A percentile compares a stretch with the other conserved stretches of the same genome.
Conservation (phyloP, 2,888 invertebrate species). For the Nomada lathburiana region DNA sequence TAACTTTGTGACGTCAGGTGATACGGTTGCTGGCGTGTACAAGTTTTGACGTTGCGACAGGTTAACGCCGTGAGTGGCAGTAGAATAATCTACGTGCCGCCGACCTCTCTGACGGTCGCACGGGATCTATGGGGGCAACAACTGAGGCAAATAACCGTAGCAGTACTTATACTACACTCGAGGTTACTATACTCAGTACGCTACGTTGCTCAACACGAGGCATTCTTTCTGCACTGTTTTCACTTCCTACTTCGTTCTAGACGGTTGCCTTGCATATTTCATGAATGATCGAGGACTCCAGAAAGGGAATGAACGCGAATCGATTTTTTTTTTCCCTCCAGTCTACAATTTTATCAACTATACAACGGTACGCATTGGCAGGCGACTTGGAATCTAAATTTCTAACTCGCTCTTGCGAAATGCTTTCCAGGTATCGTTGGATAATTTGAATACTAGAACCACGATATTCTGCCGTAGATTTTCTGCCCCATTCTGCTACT, state of each 20-base stretch:
- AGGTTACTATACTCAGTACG: too few species aligned
- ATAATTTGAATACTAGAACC: neutral
- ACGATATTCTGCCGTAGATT: conserved; percentile 1
- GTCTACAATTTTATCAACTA: too few species aligned
- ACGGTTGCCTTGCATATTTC: neutral
- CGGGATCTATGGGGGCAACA: neutral
- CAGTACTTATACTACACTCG: too few species aligned
- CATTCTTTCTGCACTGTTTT: neutral
- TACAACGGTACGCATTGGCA: too few species aligned
- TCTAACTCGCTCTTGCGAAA: neutral
- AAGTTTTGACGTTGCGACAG: neutral
- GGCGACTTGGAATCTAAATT: too few species aligned
- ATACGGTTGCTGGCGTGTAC: too few species aligned
- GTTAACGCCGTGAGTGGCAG: neutral
- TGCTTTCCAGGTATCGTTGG: too few species aligned
- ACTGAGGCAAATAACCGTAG: neutral
- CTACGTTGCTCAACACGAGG: neutral
- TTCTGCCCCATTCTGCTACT: neutral
- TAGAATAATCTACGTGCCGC: neutral
- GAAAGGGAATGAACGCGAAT: too few species aligned
- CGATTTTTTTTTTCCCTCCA: too few species aligned
- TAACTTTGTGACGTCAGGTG: too few species aligned
- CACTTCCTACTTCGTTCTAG: neutral
- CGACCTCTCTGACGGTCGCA: neutral
- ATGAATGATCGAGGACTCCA: neutral